These are phyloP conservation scores for Brenthis hecate DNA, from an alignment of 2,888 invertebrate genomes.

Conservation along the genomic window DNA sequence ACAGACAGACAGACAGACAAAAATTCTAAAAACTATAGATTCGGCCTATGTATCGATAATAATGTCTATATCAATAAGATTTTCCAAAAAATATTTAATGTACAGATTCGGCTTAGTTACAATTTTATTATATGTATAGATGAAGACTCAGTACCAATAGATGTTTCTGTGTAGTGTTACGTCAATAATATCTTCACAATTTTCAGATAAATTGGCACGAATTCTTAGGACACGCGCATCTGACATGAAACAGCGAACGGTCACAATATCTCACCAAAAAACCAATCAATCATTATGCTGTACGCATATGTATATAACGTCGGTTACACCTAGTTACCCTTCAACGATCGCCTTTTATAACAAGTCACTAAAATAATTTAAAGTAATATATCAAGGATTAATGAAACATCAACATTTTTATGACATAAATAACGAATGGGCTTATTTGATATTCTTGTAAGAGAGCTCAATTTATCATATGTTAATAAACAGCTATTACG, in stretches of 20 bases:
- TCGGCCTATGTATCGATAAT: too few relatives aligned
- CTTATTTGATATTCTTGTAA: not conserved
- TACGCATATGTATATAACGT: constrained; percentile 34
- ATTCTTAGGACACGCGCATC: constrained; percentile 58
- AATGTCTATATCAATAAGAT: too few relatives aligned
- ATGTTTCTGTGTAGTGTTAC: constrained; percentile 33
- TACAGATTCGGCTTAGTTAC: too few relatives aligned
- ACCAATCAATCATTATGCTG: constrained; percentile 35
- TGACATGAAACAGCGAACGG: constrained; percentile 58
- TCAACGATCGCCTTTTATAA: constrained; percentile 50
- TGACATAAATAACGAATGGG: not conserved
- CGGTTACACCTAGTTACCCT: constrained; percentile 44
- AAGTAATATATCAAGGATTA: constrained; percentile 44
- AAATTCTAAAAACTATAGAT: too few relatives aligned
- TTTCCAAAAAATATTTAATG: too few relatives aligned
- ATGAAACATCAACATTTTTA: constrained; percentile 10
- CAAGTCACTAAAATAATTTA: constrained; percentile 48
- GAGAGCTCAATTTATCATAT: constrained; percentile 27
- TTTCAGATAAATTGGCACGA: constrained; percentile 60
- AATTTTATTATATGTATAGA: too few relatives aligned
- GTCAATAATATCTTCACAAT: constrained; percentile 40
- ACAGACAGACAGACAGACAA: too few relatives aligned
- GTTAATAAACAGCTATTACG: not conserved
- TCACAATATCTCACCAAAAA: constrained; percentile 56
- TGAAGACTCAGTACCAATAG: constrained; percentile 13